A percentile compares a stretch with the other conserved stretches of the same genome.
phyloP scores from a whole-genome alignment of 2,113 vertebrate species.

The Lampris megalopsis region DNA sequence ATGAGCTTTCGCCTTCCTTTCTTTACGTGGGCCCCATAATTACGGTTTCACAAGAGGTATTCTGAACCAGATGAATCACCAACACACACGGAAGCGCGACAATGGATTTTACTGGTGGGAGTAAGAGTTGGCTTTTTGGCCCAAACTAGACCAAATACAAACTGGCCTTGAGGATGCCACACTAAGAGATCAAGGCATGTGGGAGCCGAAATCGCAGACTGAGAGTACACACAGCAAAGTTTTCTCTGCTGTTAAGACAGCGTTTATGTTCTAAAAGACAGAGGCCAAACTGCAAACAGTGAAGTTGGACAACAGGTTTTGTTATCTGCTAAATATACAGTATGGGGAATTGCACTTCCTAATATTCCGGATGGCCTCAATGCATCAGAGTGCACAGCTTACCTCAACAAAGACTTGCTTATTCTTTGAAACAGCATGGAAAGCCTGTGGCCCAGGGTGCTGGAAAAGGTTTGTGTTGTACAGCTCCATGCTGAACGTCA shows the following conservation, averaged over 20 bases:
- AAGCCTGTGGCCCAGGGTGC: constrained; percentile 79
- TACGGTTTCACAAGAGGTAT: constrained; percentile 36
- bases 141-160: constrained; percentile 48
- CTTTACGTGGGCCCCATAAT: constrained; percentile 36
- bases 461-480: constrained; percentile 83
- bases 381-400: constrained; percentile 26
- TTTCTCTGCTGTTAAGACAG: constrained; percentile 23
- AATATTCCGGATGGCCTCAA: neutral
- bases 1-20: constrained; percentile 32
- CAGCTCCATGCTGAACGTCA: constrained; percentile 90
- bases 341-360: neutral
- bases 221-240: constrained; percentile 29
- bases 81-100: neutral
- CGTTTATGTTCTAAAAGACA: constrained; percentile 4
- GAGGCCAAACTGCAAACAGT: constrained; percentile 10
- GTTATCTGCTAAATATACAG: neutral
- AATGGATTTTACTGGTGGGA: constrained; percentile 3
- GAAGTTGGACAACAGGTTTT: neutral
- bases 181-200: constrained; percentile 37
- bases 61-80: constrained; percentile 12
- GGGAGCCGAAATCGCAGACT: constrained; percentile 32
- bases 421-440: constrained; percentile 86
- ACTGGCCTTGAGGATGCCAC: constrained; percentile 22
- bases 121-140: constrained; percentile 21
- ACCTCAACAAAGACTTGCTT: constrained; percentile 92